phyloP scores from a whole-genome alignment of 2,113 vertebrate genomes.

The Ahaetulla prasina region DNA sequence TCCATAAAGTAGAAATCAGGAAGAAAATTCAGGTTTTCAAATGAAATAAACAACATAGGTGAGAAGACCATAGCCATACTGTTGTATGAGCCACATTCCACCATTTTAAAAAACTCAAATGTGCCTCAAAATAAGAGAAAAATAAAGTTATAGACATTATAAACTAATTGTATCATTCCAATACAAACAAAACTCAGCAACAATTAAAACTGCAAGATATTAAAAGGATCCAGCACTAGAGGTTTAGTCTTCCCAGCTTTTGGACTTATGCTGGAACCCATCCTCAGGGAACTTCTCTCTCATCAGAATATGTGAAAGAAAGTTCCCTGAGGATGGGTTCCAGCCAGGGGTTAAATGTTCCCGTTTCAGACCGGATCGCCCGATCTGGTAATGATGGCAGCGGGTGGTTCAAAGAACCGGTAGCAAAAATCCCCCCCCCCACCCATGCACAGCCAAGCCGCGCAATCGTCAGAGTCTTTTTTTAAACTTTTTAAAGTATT shows the following conservation, averaged over 20 bases:
- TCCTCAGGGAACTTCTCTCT: too few relatives aligned
- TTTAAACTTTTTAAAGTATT: too few relatives aligned
- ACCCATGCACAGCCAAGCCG: too few relatives aligned
- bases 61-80: not conserved
- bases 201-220: not conserved
- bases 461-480: too few relatives aligned
- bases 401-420: too few relatives aligned
- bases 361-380: too few relatives aligned
- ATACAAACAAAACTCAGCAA: not conserved
- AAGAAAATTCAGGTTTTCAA: not conserved
- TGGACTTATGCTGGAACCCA: too few relatives aligned
- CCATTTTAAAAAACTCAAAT: not conserved
- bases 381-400: too few relatives aligned
- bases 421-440: too few relatives aligned
- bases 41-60: not conserved
- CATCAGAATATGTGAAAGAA: not conserved
- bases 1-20: not conserved
- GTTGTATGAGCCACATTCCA: not conserved
- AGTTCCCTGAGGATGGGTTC: not conserved
- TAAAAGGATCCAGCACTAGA: not conserved
- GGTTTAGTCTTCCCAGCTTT: too few relatives aligned
- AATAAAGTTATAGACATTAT: not conserved
- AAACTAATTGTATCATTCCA: not conserved
- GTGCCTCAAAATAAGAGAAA: not conserved
- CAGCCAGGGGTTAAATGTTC: too few relatives aligned